Evolutionary conservation across 2,888 invertebrate species (phyloP), one percentile per base, ranked within the genome.

Genomic region (Tenthredo scrophulariae): DNA sequence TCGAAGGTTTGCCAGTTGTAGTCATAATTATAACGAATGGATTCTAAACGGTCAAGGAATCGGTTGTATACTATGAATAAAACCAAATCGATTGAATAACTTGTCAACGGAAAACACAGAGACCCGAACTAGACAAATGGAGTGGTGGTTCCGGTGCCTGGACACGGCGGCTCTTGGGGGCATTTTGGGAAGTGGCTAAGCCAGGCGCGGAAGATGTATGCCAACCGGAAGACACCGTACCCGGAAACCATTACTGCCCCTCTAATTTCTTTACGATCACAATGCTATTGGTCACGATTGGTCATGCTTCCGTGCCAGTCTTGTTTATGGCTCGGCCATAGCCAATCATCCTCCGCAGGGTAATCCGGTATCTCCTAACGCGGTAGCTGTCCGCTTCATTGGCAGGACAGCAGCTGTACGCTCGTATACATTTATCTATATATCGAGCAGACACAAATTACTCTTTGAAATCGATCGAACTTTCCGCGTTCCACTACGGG

Each of bases 221-320:
- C 89, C 88, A 89, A 91, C 90, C 92, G 93, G 93, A 93, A 93
- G 90, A 88, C 90, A 91, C 90, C 90, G 89, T 90, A 91, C 91
- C 92, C 92, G 93, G 92, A 93, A 93, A 90, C 91, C 91, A 92
- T 92, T 92, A 92, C 89, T 89, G 90, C 90, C 92, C 91, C 92
- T 91, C 92, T 93, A 93, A 93, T 93, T 93, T 93, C 93, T 93
- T 93, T 92, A 92, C 92, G 92, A 93, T 92, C 92, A 89, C 90
- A 89, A 90, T 89, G 90, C 91, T 90, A 91, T 92, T 93, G 92
- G 91, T 92, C 91, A 92, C 91, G 91, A 91, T 92, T 92, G 92
- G 91, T 92, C 92, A 92, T 91, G 91, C 91, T 90, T 87, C 89
- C 88, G 86, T 88, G 88, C 88, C 89, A 85, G 85, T 85, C 86